These are phyloP conservation scores for Paraescarpia echinospica DNA, from an alignment of 1,140 invertebrate species.

Conservation along the genomic window DNA sequence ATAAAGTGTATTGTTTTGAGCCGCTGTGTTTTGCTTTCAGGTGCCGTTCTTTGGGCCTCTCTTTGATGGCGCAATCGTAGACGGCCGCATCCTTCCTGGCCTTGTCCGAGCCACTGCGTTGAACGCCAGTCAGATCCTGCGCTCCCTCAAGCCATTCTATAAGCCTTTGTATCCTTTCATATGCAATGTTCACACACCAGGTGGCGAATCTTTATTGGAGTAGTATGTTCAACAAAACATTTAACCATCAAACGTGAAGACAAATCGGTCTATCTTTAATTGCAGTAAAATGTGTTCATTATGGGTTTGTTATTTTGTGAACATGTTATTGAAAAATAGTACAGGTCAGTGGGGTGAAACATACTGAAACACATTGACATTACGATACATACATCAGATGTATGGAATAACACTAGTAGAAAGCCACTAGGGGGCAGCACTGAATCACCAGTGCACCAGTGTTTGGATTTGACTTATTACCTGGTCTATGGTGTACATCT, in stretches of 20 bases:
- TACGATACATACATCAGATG: background rate
- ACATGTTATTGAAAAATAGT: background rate
- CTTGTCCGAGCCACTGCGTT: conserved; percentile 89
- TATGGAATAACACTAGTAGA: background rate
- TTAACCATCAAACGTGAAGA: background rate
- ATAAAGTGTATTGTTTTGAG: background rate
- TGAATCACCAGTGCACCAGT: background rate
- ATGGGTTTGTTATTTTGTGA: background rate
- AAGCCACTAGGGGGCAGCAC: background rate
- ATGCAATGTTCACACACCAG: background rate
- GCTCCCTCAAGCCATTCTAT: conserved; percentile 83
- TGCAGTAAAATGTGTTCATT: too few relatives aligned
- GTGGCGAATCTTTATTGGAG: background rate
- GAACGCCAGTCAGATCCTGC: conserved; percentile 87
- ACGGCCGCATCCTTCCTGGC: conserved; percentile 78
- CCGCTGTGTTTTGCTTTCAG: conserved; percentile 56
- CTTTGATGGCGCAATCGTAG: conserved; percentile 91
- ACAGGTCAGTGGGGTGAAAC: background rate
- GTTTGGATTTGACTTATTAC: too few relatives aligned
- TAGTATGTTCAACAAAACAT: background rate
- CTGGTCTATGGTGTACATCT: too few relatives aligned
- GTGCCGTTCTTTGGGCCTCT: conserved; percentile 94
- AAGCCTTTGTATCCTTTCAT: conserved; percentile 78
- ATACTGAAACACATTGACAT: too few relatives aligned
- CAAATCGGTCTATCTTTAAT: background rate